phyloP scores from a whole-genome alignment of 2,797 vertebrate species.

The Rhinoraja longicauda region DNA sequence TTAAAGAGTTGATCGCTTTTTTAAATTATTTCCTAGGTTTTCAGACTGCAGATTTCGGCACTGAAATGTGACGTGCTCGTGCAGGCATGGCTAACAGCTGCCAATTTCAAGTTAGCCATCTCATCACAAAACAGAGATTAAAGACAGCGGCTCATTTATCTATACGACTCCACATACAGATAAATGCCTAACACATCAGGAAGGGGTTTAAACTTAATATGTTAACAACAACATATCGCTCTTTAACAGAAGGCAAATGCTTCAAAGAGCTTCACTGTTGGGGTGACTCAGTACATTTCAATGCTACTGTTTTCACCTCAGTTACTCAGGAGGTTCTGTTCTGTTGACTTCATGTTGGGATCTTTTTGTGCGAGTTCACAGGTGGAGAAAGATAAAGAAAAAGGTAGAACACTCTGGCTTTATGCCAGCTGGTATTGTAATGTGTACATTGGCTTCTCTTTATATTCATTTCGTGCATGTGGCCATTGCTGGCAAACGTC shows the following conservation, averaged over 20 bases:
- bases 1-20: background rate
- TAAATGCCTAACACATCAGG: background rate
- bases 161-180: background rate
- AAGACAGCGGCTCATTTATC: background rate
- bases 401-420: background rate
- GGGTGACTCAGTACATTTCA: conserved; percentile 11
- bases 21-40: background rate
- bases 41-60: background rate
- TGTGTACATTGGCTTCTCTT: background rate
- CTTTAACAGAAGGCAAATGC: background rate
- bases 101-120: background rate
- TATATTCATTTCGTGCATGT: too few species aligned
- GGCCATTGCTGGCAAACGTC: too few species aligned
- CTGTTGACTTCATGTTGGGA: background rate
- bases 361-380: background rate
- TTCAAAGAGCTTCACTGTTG: background rate
- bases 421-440: background rate
- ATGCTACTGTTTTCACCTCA: background rate
- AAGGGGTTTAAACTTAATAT: background rate
- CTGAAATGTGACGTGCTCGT: background rate
- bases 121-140: background rate
- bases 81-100: background rate
- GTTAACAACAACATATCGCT: background rate
- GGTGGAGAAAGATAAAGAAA: background rate
- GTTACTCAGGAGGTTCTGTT: background rate